These are phyloP conservation scores for Euura lappo DNA, from an alignment of 1,140 invertebrate species.

Conservation along the genomic window DNA sequence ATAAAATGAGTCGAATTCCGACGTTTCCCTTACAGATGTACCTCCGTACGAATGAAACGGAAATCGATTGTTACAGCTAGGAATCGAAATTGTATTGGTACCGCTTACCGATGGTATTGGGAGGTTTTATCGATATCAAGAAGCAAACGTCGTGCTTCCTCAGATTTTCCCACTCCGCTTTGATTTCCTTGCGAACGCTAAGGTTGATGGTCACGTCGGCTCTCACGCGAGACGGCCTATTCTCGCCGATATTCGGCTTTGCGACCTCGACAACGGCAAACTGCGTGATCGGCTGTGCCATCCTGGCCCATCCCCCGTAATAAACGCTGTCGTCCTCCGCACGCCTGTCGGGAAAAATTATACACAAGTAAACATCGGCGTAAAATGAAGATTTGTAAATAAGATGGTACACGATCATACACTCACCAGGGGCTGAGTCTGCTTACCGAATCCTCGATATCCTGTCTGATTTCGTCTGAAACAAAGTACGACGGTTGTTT, in stretches of 20 bases:
- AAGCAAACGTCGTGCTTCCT: constrained; percentile 99
- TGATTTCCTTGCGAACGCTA: constrained; percentile 88
- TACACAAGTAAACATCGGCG: not conserved
- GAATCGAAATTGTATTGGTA: not conserved
- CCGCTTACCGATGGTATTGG: constrained; percentile 75
- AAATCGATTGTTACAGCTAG: not conserved
- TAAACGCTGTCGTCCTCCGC: constrained; percentile 86
- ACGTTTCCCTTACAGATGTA: not conserved
- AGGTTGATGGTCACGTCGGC: constrained; percentile 95
- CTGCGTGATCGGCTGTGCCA: constrained; percentile 93
- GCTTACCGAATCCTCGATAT: constrained; percentile 96
- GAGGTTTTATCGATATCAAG: constrained; percentile 88
- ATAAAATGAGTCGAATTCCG: too few relatives aligned
- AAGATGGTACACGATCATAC: not conserved
- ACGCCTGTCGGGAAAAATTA: constrained; percentile 62
- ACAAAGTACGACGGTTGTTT: constrained; percentile 30
- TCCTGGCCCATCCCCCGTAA: constrained; percentile 97
- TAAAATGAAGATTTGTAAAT: too few relatives aligned
- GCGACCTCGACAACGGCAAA: constrained; percentile 96
- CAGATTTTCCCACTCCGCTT: constrained; percentile 96
- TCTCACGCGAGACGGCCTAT: constrained; percentile 90
- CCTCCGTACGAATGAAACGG: not conserved
- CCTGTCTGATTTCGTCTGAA: constrained; percentile 96
- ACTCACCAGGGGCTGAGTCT: constrained; percentile 91
- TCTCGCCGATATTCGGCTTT: constrained; percentile 91